Evolutionary conservation across 1,140 invertebrate species (phyloP), one percentile per base, ranked within the genome.

Genomic region (Melanaphis sacchari): DNA sequence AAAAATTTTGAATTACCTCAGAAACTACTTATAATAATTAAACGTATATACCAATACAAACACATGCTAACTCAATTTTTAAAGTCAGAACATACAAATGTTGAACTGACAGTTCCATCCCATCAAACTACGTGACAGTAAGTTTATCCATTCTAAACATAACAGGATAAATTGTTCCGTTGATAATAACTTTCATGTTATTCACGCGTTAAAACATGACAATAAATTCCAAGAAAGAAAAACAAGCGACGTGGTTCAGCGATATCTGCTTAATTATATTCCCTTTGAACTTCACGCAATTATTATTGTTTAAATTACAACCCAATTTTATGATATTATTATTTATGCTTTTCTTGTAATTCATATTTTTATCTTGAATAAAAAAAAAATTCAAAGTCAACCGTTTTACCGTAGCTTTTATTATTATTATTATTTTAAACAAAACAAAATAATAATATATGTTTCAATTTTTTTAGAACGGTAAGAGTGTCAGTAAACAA

Each of bases 211-310:
- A 76, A 76, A n/a, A n/a, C 31, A 76, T n/a, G 59, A 76, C 4
- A 6, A 18, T 76, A 18, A 76, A 76, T 76, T 76, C 31, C 5
- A 18, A 76, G 59, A n/a, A n/a, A 76, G 59, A 18, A 76, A 76
- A 76, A 76, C 18, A 11, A 4, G 15, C 31, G 15, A 66, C 0
- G 59, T 0, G 31, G 59, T n/a, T 76, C 31, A n/a, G 15, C 59
- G n/a, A n/a, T n/a, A 18, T 76, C 59, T 76, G 59, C 59, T n/a
- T n/a, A 76, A 76, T 76, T 76, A n/a, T 76, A 76, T 76, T 76
- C 18, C 15, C n/a, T n/a, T 76, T n/a, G 31, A 15, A n/a, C 59
- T 76, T 76, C 59, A n/a, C 59, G 31, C 59, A 18, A 76, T n/a
- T n/a, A 76, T n/a, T n/a, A n/a, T n/a, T n/a, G 15, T 76, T n/a